Evolutionary conservation across 2,797 vertebrate species (phyloP), one percentile per base, ranked within the genome.

Genomic region (Glossophaga mutica): DNA sequence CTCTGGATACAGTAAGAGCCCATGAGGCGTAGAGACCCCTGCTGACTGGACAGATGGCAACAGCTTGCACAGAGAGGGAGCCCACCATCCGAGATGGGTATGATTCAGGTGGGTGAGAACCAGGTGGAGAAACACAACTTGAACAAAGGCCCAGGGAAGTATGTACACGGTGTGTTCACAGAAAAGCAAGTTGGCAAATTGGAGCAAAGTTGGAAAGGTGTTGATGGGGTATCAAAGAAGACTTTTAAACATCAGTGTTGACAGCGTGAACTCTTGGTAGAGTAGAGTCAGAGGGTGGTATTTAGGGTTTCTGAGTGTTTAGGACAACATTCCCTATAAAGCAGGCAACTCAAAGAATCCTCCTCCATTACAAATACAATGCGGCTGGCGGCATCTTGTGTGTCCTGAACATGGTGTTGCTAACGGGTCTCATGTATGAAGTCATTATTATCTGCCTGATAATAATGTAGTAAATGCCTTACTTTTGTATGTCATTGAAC

Each of bases 11-110:
- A 3, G 24, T 3, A 48, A 76, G 39, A 67, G 22, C 11, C 0
- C 0, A 12, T 5, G 14, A 9, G 7, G 11, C 34, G 0, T 2
- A 83, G 11, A 50, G 42, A n/a, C 0, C 1, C 2, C 67, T 8
- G 22, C 26, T 9, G 29, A 74, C 26, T 44, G 70, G 39, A 48
- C 3, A 5, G 34, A n/a, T 50, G 15, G 34, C 34, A n/a, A 32
- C 24, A 39, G 21, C 1, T 2, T 57, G 68, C 52, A 57, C 24
- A 77, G 62, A 70, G 19, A 59, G 94, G 71, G 37, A 65, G 24
- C 19, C 26, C 15, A 12, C 26, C 83, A 11, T 26, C 7, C 26
- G 24, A 62, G 55, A 78, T 10, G 67, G 32, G 6, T 3, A 24
- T 42, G 50, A 37, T 57, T 87, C 65, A 65, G 22, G 39, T 24